Percentiles rank a stretch among this genome's conserved stretches.
Evolutionary conservation across 2,888 invertebrate genomes (phyloP).

Genomic region (Platycheirus albimanus): DNA sequence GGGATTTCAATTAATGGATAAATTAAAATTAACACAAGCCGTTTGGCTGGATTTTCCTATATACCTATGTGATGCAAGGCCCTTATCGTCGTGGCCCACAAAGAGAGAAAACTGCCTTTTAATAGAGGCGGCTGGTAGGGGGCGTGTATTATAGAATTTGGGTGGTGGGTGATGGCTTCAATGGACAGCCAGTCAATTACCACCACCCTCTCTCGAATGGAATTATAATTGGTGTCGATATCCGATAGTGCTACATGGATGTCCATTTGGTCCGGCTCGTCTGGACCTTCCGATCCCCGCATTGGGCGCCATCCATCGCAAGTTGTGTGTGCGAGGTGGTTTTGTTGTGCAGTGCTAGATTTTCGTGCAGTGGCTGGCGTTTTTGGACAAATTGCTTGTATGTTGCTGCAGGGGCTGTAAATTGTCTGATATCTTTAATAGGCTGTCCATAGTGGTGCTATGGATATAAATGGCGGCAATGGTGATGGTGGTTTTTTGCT

Average conservation of each 20-base stretch:
- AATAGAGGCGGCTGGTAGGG: slow-evolving; percentile 33
- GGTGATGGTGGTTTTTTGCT: slow-evolving; percentile 32
- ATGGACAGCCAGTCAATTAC: slow-evolving; percentile 59
- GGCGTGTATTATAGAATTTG: too few species aligned
- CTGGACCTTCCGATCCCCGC: slow-evolving; percentile 26
- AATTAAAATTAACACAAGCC: slow-evolving; percentile 74
- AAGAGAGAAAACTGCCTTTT: slow-evolving; percentile 58
- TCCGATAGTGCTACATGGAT: slow-evolving; percentile 69
- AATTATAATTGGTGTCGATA: slow-evolving; percentile 74
- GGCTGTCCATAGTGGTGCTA: slow-evolving; percentile 70
- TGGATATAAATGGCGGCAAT: slow-evolving; percentile 61
- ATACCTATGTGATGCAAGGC: slow-evolving; percentile 23
- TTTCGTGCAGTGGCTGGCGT: slow-evolving; percentile 61
- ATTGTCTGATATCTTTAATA: slow-evolving; percentile 74
- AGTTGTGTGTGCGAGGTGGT: slow-evolving; percentile 1
- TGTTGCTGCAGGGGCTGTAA: slow-evolving; percentile 73
- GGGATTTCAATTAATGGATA: slow-evolving; percentile 73
- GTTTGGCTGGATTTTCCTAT: slow-evolving; percentile 48
- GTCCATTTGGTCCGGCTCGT: slow-evolving; percentile 48
- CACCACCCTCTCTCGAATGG: slow-evolving; percentile 46
- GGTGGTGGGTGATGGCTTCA: not conserved
- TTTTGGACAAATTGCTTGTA: slow-evolving; percentile 70
- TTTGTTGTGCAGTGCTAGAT: slow-evolving; percentile 47
- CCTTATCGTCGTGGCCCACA: slow-evolving; percentile 54
- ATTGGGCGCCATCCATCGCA: slow-evolving; percentile 30